These are phyloP conservation scores for Andrena dorsata DNA, from an alignment of 2,888 invertebrate genomes.

Conservation along the genomic window DNA sequence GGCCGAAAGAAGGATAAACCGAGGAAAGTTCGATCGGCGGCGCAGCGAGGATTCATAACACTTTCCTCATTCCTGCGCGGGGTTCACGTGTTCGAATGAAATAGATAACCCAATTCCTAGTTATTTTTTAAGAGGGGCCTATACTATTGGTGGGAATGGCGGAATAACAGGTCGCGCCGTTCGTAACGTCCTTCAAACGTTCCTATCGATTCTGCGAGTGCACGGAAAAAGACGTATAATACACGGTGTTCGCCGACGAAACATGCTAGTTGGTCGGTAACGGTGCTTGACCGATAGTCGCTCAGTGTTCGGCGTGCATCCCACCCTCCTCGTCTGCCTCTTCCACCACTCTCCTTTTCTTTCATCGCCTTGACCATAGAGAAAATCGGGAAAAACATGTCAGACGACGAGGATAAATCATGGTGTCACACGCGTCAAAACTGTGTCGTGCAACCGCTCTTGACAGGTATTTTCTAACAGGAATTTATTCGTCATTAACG, in stretches of 20 bases:
- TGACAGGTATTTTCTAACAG: slow-evolving; percentile 89
- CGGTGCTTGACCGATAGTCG: slow-evolving; percentile 48
- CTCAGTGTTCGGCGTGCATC: slow-evolving; percentile 15
- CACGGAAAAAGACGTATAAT: slow-evolving; percentile 63
- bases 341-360: background rate
- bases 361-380: background rate
- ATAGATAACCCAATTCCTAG: slow-evolving; percentile 36
- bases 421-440: slow-evolving; percentile 88
- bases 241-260: slow-evolving; percentile 62
- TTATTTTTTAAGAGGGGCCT: slow-evolving; percentile 50
- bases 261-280: slow-evolving; percentile 71
- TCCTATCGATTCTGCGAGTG: slow-evolving; percentile 74
- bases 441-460: slow-evolving; percentile 94
- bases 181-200: slow-evolving; percentile 75
- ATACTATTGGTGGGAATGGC: slow-evolving; percentile 55
- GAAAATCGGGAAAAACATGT: slow-evolving; percentile 73
- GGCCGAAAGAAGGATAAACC: background rate
- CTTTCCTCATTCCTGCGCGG: background rate
- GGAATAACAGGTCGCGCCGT: slow-evolving; percentile 63
- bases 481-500: background rate
- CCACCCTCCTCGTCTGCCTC: slow-evolving; percentile 1
- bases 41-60: slow-evolving; percentile 11
- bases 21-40: slow-evolving; percentile 8
- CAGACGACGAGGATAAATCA: slow-evolving; percentile 71
- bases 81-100: slow-evolving; percentile 30